Percentiles rank a stretch among this genome's conserved stretches.
Conservation (phyloP, 2,113 vertebrate species). For the Otis tarda region DNA sequence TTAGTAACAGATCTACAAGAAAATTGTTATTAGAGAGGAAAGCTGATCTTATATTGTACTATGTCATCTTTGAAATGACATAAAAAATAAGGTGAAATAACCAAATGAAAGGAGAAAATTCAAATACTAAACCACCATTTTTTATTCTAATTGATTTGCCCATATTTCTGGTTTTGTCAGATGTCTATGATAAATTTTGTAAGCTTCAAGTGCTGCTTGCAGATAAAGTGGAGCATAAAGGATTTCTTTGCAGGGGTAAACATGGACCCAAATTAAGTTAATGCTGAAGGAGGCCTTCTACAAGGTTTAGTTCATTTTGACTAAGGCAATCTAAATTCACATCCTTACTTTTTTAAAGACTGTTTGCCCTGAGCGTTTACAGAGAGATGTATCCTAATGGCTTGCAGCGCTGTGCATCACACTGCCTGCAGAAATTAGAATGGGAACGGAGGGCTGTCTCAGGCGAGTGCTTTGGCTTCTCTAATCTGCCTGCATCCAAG, state of each 20-base stretch:
- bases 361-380: not conserved
- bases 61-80: not conserved
- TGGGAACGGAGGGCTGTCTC: not conserved
- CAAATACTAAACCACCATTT: not conserved
- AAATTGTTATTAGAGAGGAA: not conserved
- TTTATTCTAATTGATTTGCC: not conserved
- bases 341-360: not conserved
- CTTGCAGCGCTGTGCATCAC: not conserved
- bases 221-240: not conserved
- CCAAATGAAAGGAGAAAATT: not conserved
- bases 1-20: not conserved
- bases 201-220: not conserved
- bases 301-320: not conserved
- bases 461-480: not conserved
- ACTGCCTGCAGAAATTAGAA: not conserved
- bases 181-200: not conserved
- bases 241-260: not conserved
- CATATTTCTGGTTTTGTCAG: not conserved
- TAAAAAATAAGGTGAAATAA: not conserved
- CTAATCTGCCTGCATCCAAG: not conserved
- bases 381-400: not conserved
- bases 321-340: not conserved
- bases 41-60: not conserved
- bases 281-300: not conserved
- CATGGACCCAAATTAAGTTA: not conserved